Evolutionary conservation across 2,113 vertebrate genomes (phyloP), one percentile per base, ranked within the genome.

Genomic region (Ploceus nigricollis): DNA sequence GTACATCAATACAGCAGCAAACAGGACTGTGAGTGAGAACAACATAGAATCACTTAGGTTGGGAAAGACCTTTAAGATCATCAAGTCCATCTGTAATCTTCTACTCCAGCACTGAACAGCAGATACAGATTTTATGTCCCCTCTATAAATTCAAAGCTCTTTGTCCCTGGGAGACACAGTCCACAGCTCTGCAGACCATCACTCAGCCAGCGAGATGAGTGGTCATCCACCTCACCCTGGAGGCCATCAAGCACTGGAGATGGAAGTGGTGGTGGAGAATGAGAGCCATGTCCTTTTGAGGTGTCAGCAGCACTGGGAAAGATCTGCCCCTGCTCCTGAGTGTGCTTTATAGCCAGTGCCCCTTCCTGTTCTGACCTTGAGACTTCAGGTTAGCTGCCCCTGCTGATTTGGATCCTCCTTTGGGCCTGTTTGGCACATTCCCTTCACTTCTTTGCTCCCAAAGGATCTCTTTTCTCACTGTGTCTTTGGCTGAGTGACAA

Each of bases 61-160:
- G 60, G 39, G 70, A 35, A 75, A 70, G 78, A 48, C 42, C 5
- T 85, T 72, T 39, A 15, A 40, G 53, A 23, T 72, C 68, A n/a
- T 45, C 0, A 1, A 47, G 51, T 65, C 28, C 65, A 45, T 50
- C 19, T 0, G 0, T 61, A 13, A 20, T 71, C 42, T 78, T 48
- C 45, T 78, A 3, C 19, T 79, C 15, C 33, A 35, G 39, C 20
- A 10, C 57, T 56, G 37, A 80, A 3, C 11, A 79, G 50, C 60
- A 82, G 25, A 15, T 30, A 15, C 10, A 51, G 44, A 27, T 80
- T 72, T 89, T 33, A 40, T 47, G 23, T 17, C 21, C 23, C 20
- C 27, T 76, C 44, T 42, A 0, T 76, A 33, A 63, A 71, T 58
- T 50, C 53, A 79, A 25, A 79, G 51, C 17, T 5, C 50, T 53